Evolutionary conservation across 2,113 vertebrate genomes (phyloP), one percentile per base, ranked within the genome.

Genomic region (Tenrec ecaudatus): DNA sequence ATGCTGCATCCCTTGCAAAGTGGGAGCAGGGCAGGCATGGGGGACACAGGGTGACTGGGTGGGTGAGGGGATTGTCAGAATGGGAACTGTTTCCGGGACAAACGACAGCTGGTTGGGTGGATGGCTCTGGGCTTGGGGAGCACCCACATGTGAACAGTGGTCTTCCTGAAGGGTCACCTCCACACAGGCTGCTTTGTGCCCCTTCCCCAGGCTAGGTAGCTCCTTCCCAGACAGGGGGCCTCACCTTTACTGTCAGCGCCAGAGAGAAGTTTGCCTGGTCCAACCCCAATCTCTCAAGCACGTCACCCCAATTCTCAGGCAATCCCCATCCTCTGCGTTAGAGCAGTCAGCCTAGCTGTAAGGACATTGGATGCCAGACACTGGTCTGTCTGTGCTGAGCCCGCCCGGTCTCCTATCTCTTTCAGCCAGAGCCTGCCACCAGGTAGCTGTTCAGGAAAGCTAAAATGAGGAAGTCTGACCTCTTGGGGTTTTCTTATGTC

Each of bases 101-200:
- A 60, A 20, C 53, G 47, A 77, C 38, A 23, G 20, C 6, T 47
- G 92, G 78, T 6, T 7, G 76, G 64, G 40, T 20, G 33, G 4
- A 19, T 20, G 33, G 23, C 9, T 40, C 6, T 53, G 38, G 36
- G 25, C 36, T 31, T 0, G 0, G 58, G 6, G 29, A 31, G 36
- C 57, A 14, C 16, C 57, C 83, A 20, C 22, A 14, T 2, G 0
- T 38, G 36, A 27, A 31, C 1, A 4, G 15, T 60, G 73, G 6
- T 43, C 16, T 33, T 53, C 25, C 2, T 9, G 3, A n/a, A 36
- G 14, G 17, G 27, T 25, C 9, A 16, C 78, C 12, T 2, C 92
- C 2, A 1, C 17, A 6, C 0, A 22, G 0, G 6, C 82, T 0
- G 3, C 9, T 53, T 53, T 53, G 47, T 7, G 12, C 47, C 47